Percentiles rank a stretch among this genome's conserved stretches.
phyloP scores from a whole-genome alignment of 2,888 invertebrate species.

The Drosophila anomalata region DNA sequence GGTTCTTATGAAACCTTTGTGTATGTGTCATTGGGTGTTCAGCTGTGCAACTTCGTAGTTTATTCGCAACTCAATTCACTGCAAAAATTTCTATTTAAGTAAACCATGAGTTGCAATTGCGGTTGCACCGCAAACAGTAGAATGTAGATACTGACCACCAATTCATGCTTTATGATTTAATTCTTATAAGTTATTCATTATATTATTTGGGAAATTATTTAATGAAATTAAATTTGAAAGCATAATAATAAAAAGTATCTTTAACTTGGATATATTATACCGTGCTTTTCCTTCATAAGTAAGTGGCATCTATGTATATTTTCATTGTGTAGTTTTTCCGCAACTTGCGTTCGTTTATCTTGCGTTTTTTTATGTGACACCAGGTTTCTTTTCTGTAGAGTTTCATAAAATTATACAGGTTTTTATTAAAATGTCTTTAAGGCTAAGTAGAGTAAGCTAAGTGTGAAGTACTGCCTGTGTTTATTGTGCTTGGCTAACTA shows the following conservation, averaged over 20 bases:
- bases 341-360: conserved; percentile 21
- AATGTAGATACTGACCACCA: not conserved
- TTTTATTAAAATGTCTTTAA: conserved; percentile 70
- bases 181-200: too few species aligned
- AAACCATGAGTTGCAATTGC: conserved; percentile 70
- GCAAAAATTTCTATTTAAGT: conserved; percentile 73
- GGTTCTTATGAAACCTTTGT: conserved; percentile 17
- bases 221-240: too few species aligned
- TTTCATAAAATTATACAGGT: conserved; percentile 67
- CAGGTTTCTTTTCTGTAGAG: conserved; percentile 39
- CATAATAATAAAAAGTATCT: too few species aligned
- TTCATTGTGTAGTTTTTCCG: conserved; percentile 34
- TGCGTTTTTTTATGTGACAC: conserved; percentile 55
- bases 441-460: conserved; percentile 2
- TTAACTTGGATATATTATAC: too few species aligned
- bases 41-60: conserved; percentile 74
- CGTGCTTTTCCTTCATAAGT: too few species aligned
- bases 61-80: conserved; percentile 78
- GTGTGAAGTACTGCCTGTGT: conserved; percentile 7
- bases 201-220: too few species aligned
- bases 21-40: conserved; percentile 47
- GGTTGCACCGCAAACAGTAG: conserved; percentile 46
- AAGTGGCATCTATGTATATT: not conserved
- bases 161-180: too few species aligned
- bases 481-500: conserved; percentile 42